Evolutionary conservation across 2,113 vertebrate species (phyloP), one percentile per base, ranked within the genome.

Genomic region (Epinephelus moara): DNA sequence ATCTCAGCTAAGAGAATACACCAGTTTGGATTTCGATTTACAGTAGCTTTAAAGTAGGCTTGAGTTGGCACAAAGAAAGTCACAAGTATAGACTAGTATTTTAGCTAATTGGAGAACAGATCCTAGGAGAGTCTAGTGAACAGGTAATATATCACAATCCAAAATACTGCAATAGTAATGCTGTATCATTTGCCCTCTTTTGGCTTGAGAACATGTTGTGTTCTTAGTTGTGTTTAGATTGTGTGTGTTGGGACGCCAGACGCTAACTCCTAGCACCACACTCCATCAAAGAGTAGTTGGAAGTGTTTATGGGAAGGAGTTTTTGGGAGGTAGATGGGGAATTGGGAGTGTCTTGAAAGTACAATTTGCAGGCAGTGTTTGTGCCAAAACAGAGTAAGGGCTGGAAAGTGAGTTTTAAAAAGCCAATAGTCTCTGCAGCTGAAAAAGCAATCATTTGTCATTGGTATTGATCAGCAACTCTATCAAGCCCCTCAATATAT

Each of bases 261-360:
- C 18, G 11, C 60, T 27, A 72, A 45, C 68, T 70, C 2, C 12
- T 49, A 45, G 60, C 23, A 55, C 40, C 50, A 50, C 40, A 61
- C 61, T 76, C 19, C 73, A 68, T 79, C 66, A 86, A 75, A 76
- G 19, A 75, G 47, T 60, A 37, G 63, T 33, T 67, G 47, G 33
- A 59, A 59, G 67, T 70, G 68, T 75, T 83, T 67, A 64, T 84
- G 62, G 30, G 55, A 50, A 53, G 27, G 15, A 27, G 49, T 23
- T 68, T 80, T n/a, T 7, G 45, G 68, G 33, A 53, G 33, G 50
- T 42, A 70, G 23, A 62, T 60, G 21, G 50, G 76, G 76, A 83
- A 76, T 83, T 53, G 45, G 62, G 64, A 70, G 45, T 45, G 52
- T 70, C 62, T 70, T 70, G 50, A 78, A 89, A 85, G 42, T 61